Evolutionary conservation across 2,797 vertebrate genomes (phyloP).

Genomic region (Scyliorhinus canicula): DNA sequence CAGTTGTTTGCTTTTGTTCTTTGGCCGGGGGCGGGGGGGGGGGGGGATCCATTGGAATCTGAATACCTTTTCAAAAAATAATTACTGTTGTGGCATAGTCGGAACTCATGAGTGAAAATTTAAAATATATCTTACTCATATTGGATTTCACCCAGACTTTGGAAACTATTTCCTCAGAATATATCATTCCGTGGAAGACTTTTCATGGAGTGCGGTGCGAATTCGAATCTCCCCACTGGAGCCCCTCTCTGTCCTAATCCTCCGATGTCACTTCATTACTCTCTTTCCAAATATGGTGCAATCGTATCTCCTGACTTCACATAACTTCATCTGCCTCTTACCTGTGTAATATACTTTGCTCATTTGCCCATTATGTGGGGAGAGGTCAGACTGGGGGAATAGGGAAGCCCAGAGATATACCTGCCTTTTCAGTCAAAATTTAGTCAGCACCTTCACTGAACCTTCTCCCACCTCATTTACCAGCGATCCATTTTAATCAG

Average conservation of each 20-base stretch:
- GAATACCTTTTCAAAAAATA: background rate
- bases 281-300: background rate
- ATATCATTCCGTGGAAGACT: background rate
- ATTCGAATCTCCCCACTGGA: background rate
- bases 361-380: background rate
- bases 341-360: background rate
- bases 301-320: background rate
- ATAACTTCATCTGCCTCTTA: background rate
- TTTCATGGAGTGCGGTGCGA: background rate
- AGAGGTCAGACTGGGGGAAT: background rate
- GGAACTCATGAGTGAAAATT: background rate
- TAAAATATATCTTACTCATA: background rate
- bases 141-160: background rate
- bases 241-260: background rate
- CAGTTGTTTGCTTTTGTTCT: background rate
- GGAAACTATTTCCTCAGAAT: background rate
- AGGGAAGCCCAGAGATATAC: background rate
- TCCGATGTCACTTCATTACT: background rate
- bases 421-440: background rate
- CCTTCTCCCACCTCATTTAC: background rate
- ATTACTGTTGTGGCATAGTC: background rate
- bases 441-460: background rate
- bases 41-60: background rate
- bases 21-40: too few species aligned
- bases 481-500: background rate